Conservation (phyloP, 92 coral and sea anemone genomes). For the Bergia puertoricense region DNA sequence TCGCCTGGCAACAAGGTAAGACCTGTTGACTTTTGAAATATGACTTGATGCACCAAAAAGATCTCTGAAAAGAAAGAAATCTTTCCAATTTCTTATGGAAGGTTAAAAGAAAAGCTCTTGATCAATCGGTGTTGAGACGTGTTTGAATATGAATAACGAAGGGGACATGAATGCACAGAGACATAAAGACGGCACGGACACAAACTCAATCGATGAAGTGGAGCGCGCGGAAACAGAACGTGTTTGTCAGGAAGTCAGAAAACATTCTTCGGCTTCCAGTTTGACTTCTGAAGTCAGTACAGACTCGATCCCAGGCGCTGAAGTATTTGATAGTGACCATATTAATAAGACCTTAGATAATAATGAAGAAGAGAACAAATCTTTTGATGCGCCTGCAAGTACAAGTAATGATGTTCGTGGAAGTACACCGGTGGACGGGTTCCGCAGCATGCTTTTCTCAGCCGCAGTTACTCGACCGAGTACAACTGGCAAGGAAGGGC, state of each 20-base stretch:
- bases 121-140: not conserved
- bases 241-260: conserved; percentile 6
- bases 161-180: not conserved
- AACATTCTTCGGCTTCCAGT: conserved; percentile 21
- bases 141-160: conserved; percentile 5
- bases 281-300: not conserved
- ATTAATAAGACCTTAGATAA: not conserved
- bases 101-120: not conserved
- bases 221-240: conserved; percentile 34
- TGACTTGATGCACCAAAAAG: not conserved
- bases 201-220: not conserved
- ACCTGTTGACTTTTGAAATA: conserved; percentile 7
- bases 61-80: not conserved
- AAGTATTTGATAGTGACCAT: not conserved
- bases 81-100: not conserved
- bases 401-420: not conserved
- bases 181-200: conserved; percentile 2
- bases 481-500: not conserved
- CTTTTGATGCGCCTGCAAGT: not conserved
- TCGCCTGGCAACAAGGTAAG: conserved; percentile 38
- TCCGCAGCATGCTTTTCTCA: conserved; percentile 34
- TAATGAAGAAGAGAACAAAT: not conserved
- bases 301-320: not conserved
- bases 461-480: conserved; percentile 1
- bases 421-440: not conserved